These are phyloP conservation scores for Alces alces DNA, from an alignment of 2,113 vertebrate species.

Conservation along the genomic window DNA sequence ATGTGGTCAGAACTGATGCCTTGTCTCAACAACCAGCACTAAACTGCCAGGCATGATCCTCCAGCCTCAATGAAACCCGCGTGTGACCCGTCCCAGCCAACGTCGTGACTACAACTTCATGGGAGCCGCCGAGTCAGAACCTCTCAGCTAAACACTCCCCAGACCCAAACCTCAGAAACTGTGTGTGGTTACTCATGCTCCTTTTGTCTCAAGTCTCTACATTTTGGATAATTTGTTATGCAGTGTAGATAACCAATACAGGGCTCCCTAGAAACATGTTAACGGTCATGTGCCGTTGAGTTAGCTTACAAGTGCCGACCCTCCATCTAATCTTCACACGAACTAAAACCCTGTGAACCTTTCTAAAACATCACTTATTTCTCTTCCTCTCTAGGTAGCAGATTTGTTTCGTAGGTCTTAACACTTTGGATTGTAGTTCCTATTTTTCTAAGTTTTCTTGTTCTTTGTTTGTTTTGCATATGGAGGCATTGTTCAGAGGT, in stretches of 20 bases:
- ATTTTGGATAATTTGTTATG: background rate
- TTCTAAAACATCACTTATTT: background rate
- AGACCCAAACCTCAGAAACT: background rate
- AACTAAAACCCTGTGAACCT: background rate
- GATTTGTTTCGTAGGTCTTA: background rate
- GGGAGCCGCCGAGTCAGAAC: background rate
- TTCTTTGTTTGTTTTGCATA: background rate
- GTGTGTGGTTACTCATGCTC: background rate
- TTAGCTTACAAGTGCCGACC: background rate
- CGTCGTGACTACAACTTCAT: background rate
- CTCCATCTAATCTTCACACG: background rate
- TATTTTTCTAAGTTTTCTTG: background rate
- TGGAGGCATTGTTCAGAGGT: background rate
- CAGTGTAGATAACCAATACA: background rate
- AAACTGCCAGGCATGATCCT: background rate
- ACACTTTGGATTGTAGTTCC: background rate
- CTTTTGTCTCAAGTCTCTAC: background rate
- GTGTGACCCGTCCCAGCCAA: background rate
- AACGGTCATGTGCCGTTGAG: background rate
- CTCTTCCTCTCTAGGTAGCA: background rate
- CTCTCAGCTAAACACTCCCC: background rate
- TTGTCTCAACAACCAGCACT: background rate
- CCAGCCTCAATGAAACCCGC: background rate
- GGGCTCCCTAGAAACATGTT: background rate
- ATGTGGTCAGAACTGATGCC: background rate